Base-by-base conservation (phyloP, 1,140 invertebrate genomes). In the Achroia grisella region DNA sequence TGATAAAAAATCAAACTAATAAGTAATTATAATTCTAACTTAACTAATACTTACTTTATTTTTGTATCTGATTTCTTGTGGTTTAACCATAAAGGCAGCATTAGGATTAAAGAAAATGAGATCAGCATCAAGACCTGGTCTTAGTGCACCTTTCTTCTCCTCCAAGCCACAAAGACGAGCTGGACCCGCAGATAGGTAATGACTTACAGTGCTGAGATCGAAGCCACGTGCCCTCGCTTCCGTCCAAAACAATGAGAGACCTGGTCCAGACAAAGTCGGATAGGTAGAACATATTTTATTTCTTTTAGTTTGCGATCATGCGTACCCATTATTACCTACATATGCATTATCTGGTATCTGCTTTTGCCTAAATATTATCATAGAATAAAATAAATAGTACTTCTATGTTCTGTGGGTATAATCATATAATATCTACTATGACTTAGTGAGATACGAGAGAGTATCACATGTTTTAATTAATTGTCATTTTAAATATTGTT, bases 71-170 rank as follows among this genome's bases (percentile, higher is more conserved):
- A 90, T 88, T 10, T 73, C 80, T 14, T 86, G 71, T 30, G 81
- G 44, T 11, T 84, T 69, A 3, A 91, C 89, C 32, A 64, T 73
- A 56, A 89, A 90, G 10, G 72, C 73, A 35, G 87, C 85, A 3
- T 92, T 86, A 1, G 91, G 91, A 70, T 91, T 81, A 87, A 92
- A 93, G 23, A 93, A 87, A 27, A 93, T 89, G 43, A 94, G 89
- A 72, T 94, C 92, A 0, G 91, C 92, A 62, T 93, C 91, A 52
- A 88, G 87, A n/a, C 91, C 91, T 10, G 79, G 68, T 32, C 76
- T 70, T 5, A 93, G 75, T 31, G 86, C 71, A 0, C 91, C 91
- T 71, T 93, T 93, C 2, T 77, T 61, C 6, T 86, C 44, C 13
- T 89, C 73, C 6, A 93, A 72, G 6, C 90, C 89, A 43, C 89